phyloP scores from a whole-genome alignment of 2,113 vertebrate species.

The Vulpes vulpes region DNA sequence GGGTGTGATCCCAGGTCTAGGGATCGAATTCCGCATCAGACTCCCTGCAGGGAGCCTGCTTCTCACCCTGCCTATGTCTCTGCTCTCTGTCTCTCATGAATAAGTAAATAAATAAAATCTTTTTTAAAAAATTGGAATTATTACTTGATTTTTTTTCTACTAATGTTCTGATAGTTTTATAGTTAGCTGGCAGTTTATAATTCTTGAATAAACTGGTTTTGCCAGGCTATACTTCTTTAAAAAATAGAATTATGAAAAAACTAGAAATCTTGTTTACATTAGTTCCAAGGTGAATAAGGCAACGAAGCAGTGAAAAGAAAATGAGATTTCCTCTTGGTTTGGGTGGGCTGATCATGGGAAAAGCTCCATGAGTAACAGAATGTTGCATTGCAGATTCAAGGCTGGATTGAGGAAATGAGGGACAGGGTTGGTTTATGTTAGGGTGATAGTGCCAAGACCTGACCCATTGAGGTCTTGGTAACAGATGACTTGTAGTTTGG shows the following conservation, averaged over 20 bases:
- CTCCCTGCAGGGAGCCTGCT: too few species aligned
- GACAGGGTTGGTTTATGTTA: neutral
- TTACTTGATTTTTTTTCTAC: conserved; percentile 52
- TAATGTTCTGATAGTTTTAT: too few species aligned
- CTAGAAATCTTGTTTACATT: neutral
- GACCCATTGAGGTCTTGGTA: conserved; percentile 39
- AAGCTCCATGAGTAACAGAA: neutral
- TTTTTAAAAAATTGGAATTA: neutral
- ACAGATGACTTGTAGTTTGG: neutral
- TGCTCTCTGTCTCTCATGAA: too few species aligned
- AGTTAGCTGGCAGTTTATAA: too few species aligned
- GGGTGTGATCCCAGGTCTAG: too few species aligned
- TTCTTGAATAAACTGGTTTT: conserved; percentile 42
- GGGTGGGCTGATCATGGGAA: neutral
- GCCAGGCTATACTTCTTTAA: neutral
- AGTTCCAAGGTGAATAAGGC: neutral
- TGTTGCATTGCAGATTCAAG: neutral
- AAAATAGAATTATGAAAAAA: neutral
- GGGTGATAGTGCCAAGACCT: neutral
- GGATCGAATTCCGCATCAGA: too few species aligned
- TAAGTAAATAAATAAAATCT: too few species aligned
- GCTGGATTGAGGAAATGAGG: neutral
- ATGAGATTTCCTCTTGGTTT: neutral
- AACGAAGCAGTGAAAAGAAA: neutral
- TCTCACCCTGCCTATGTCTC: too few species aligned